Conservation (phyloP, 2,797 vertebrate genomes). For the Phrynocephalus vlangalii region DNA sequence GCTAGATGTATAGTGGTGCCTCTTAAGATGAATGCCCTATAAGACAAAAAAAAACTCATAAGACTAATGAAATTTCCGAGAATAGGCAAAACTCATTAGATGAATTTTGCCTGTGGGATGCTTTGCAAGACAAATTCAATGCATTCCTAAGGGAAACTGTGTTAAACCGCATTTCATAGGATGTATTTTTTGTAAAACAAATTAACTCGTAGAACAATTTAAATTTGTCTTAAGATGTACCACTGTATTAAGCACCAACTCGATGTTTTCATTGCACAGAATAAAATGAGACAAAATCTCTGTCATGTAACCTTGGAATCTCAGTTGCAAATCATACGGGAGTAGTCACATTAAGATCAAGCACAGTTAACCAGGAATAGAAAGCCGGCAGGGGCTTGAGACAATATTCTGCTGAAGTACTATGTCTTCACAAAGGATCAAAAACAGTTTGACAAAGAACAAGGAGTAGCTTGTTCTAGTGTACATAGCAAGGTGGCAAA, state of each 20-base stretch:
- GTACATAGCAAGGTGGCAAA: background rate
- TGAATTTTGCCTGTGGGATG: too few relatives aligned
- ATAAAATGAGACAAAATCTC: background rate
- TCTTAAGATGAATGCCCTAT: too few relatives aligned
- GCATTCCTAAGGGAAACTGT: too few relatives aligned
- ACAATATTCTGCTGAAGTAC: background rate
- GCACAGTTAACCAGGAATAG: background rate
- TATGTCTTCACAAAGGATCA: background rate
- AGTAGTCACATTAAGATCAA: background rate
- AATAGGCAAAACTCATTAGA: too few relatives aligned
- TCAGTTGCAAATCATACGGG: background rate
- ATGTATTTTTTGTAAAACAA: too few relatives aligned
- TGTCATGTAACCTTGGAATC: background rate
- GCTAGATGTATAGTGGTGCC: background rate
- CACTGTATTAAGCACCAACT: background rate
- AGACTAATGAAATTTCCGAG: too few relatives aligned
- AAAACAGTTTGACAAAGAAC: background rate
- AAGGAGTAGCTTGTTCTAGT: background rate
- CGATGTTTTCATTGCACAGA: background rate
- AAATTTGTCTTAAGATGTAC: too few relatives aligned
- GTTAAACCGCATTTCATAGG: too few relatives aligned
- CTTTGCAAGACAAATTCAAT: too few relatives aligned
- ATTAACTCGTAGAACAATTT: too few relatives aligned
- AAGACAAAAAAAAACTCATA: too few relatives aligned
- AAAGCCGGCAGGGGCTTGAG: background rate